Base-by-base conservation (phyloP, 2,113 vertebrate species). In the Aplodontia rufa region DNA sequence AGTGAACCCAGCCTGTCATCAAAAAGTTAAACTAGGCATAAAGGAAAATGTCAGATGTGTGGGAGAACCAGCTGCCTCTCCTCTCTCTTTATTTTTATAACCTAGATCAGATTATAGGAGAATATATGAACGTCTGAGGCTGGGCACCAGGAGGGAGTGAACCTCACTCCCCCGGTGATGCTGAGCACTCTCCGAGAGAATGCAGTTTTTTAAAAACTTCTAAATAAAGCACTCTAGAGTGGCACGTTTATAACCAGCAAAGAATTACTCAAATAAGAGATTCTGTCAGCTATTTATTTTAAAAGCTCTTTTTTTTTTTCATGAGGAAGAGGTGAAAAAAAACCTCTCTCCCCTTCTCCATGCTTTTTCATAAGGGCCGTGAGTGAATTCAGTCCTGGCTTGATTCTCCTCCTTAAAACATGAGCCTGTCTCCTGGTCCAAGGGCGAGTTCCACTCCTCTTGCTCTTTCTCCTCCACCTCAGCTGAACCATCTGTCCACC, bases 221-320 rank as follows among this genome's bases (percentile, higher is more conserved):
- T 98, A 98, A 98, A 98, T 98, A 98, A 98, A 98, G 98, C 96
- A 78, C 96, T 97, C 80, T 30, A 92, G 95, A 98, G 97, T 97
- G 98, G 98, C 98, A 98, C 98, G 96, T 98, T 98, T 98, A 98
- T 97, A 98, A 97, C 98, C 91, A 96, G 97, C 84, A 35, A 98
- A 97, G 97, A 98, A 98, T 98, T 98, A 98, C 97, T 98, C 98
- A 98, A 98, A 98, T 97, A 98, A 98, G 98, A 98, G 97, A 93
- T n/a, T 68, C 95, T 97, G 97, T 97, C 98, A 98, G 97, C 97
- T 98, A 97, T 98, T 98, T 98, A 98, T 98, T 98, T 98, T 98
- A 98, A 98, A 98, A 98, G 97, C 86, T 74, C 95, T 80, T 60
- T 93, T 91, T 95, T 58, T 58, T 58, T 58, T 58, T 26, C 83